These are phyloP conservation scores for Otocyon megalotis DNA, from an alignment of 2,113 vertebrate genomes.

Conservation along the genomic window DNA sequence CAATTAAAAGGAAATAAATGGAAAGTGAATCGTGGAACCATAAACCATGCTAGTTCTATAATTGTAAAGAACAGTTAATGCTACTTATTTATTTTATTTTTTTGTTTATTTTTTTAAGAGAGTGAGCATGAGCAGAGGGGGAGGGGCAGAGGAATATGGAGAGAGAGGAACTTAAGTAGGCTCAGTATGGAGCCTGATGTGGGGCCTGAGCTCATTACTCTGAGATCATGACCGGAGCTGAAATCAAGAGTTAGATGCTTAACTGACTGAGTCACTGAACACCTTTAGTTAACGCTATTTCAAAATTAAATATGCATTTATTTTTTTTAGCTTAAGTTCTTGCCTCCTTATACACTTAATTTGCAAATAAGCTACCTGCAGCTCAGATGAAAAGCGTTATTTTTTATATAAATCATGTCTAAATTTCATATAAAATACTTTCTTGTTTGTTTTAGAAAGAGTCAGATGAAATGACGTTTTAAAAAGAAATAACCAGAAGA, in stretches of 20 bases:
- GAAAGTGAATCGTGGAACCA: not conserved
- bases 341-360: conserved; percentile 27
- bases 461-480: not conserved
- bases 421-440: not conserved
- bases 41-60: not conserved
- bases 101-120: no score
- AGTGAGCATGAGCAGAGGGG: no score
- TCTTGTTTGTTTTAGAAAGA: not conserved
- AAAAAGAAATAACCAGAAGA: not conserved
- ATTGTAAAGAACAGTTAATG: conserved; percentile 64
- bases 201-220: no score
- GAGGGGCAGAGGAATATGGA: no score
- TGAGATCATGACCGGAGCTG: no score
- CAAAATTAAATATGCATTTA: conserved; percentile 63
- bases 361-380: conserved; percentile 28
- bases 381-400: not conserved
- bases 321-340: not conserved
- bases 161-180: no score
- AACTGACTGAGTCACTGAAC: no score
- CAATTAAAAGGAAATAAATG: not conserved
- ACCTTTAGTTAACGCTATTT: not conserved
- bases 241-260: no score
- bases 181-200: no score
- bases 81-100: not conserved
- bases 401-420: not conserved